Evolutionary conservation across 2,888 invertebrate genomes (phyloP).

Genomic region (Hymenopus coronatus): DNA sequence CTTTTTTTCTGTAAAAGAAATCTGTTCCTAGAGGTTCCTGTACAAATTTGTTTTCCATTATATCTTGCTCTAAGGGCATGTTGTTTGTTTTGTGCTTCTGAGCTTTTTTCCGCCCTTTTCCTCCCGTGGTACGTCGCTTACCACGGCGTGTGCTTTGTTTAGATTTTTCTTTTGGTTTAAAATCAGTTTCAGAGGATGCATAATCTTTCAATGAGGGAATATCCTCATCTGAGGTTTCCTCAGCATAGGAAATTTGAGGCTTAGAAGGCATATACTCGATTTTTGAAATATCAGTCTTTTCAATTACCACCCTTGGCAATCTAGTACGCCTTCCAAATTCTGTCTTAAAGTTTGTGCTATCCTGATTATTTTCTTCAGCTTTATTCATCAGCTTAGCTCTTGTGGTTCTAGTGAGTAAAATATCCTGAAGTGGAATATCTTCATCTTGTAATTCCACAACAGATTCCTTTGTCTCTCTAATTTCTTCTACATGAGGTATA

Average conservation of each 20-base stretch:
- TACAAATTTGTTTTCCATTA: background rate
- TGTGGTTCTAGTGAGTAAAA: background rate
- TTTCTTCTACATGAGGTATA: background rate
- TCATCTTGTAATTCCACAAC: background rate
- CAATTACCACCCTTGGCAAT: slow-evolving; percentile 22
- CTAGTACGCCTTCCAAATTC: slow-evolving; percentile 2
- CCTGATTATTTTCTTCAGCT: background rate
- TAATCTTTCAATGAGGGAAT: background rate
- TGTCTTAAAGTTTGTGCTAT: background rate
- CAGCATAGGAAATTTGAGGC: background rate
- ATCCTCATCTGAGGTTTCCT: background rate
- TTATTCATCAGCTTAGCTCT: background rate
- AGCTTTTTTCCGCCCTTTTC: background rate
- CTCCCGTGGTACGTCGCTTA: background rate
- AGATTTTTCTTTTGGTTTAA: background rate
- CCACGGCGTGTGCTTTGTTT: background rate
- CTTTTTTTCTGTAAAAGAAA: background rate
- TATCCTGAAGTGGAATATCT: background rate
- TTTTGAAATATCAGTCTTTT: slow-evolving; percentile 25
- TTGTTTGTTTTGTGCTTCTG: background rate
- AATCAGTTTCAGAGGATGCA: background rate
- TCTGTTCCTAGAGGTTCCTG: background rate
- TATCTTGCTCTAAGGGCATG: background rate
- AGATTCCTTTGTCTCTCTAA: background rate
- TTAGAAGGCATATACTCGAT: background rate